Evolutionary conservation across 1,140 invertebrate species (phyloP).

Genomic region (Idris sp.): DNA sequence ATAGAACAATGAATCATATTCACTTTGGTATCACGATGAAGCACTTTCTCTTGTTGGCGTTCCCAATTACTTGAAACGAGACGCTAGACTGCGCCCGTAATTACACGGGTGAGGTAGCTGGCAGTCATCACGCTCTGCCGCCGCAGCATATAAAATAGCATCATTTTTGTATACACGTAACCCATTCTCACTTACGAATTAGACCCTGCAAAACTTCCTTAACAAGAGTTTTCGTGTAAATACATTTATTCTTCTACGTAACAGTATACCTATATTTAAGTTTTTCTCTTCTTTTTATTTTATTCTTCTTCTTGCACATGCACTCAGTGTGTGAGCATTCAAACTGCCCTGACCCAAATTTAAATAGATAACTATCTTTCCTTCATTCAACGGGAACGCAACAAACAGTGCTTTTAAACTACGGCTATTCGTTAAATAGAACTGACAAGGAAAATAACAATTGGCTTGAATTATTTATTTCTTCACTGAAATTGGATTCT

Average conservation of each 20-base stretch:
- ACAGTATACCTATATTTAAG: too few species aligned
- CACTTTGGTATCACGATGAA: slow-evolving; percentile 58
- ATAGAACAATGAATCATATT: slow-evolving; percentile 68
- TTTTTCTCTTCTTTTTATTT: slow-evolving; percentile 20
- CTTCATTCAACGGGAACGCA: slow-evolving; percentile 19
- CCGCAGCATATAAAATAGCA: slow-evolving; percentile 64
- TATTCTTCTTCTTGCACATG: slow-evolving; percentile 14
- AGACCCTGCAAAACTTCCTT: slow-evolving; percentile 22
- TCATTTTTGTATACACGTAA: slow-evolving; percentile 61
- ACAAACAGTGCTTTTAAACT: slow-evolving; percentile 16
- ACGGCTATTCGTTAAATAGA: slow-evolving; percentile 17
- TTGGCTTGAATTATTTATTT: slow-evolving; percentile 44
- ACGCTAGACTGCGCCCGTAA: slow-evolving; percentile 67
- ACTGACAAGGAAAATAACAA: slow-evolving; percentile 35
- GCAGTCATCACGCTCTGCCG: slow-evolving; percentile 59
- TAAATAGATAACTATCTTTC: slow-evolving; percentile 31
- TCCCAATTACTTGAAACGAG: slow-evolving; percentile 70
- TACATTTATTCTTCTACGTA: too few species aligned
- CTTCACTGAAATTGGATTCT: slow-evolving; percentile 24
- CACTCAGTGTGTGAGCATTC: slow-evolving; percentile 6
- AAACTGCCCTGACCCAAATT: slow-evolving; percentile 31
- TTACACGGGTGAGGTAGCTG: slow-evolving; percentile 70
- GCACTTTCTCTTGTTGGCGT: slow-evolving; percentile 71
- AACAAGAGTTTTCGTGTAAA: too few species aligned
- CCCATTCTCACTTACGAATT: slow-evolving; percentile 51